Percentiles rank a stretch among this genome's conserved stretches.
Evolutionary conservation across 2,113 vertebrate genomes (phyloP).

Genomic region (Tichodroma muraria): DNA sequence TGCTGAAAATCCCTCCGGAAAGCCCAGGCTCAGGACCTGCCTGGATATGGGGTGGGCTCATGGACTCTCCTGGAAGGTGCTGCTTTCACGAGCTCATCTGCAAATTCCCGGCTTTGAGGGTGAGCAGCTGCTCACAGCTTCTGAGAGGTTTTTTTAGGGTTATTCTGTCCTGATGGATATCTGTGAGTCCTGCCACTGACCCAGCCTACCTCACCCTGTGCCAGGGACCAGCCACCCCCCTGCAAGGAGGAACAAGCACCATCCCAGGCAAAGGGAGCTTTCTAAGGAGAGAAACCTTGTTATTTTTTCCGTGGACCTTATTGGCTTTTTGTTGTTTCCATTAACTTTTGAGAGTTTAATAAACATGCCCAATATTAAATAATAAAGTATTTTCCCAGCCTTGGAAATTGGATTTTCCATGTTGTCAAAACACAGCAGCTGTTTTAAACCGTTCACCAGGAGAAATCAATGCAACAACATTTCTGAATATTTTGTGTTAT

Average conservation of each 20-base stretch:
- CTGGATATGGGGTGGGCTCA: neutral
- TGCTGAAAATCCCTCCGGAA: neutral
- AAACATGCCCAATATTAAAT: conserved; percentile 1
- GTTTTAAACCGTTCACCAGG: neutral
- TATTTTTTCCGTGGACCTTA: neutral
- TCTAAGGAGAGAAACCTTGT: neutral
- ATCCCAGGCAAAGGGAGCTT: neutral
- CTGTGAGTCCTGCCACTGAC: neutral
- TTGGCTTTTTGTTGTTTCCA: neutral
- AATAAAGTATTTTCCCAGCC: neutral
- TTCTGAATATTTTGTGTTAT: neutral
- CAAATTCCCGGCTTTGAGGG: neutral
- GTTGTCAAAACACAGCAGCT: neutral
- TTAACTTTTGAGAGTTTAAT: conserved; percentile 35
- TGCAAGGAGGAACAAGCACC: neutral
- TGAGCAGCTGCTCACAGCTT: neutral
- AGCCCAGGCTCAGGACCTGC: neutral
- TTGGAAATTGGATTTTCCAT: conserved; percentile 12
- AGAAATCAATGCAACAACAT: neutral
- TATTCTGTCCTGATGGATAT: neutral
- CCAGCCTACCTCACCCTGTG: neutral
- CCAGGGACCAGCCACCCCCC: neutral
- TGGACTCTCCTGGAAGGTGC: fast-evolving
- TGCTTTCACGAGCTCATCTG: neutral
- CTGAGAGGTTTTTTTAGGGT: neutral